Evolutionary conservation across 2,888 invertebrate genomes (phyloP).

Genomic region (Trachelus troglodyta): DNA sequence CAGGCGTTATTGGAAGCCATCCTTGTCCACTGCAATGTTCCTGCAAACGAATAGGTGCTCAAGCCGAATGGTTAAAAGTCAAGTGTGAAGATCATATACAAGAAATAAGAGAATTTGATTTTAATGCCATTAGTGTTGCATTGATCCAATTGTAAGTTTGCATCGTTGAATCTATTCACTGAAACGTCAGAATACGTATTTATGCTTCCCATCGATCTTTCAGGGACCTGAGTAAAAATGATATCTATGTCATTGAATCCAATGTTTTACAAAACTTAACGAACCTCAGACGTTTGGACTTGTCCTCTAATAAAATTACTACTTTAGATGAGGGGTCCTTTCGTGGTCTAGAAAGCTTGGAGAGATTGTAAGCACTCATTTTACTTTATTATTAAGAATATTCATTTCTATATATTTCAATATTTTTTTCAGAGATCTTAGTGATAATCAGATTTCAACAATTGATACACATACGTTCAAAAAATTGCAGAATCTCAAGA

Average conservation of each 20-base stretch:
- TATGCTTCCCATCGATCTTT: constrained; percentile 27
- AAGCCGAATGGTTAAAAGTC: constrained; percentile 72
- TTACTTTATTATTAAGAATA: constrained; percentile 14
- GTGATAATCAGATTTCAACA: constrained; percentile 79
- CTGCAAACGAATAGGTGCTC: constrained; percentile 70
- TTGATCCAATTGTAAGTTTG: constrained; percentile 76
- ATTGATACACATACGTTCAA: constrained; percentile 82
- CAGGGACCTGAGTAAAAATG: constrained; percentile 76
- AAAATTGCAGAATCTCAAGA: constrained; percentile 78
- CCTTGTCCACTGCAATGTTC: constrained; percentile 71
- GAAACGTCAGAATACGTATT: not conserved
- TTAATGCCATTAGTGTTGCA: constrained; percentile 72
- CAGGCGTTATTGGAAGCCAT: constrained; percentile 40
- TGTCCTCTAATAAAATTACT: constrained; percentile 77
- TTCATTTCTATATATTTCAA: constrained; percentile 11
- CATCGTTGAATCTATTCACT: not conserved
- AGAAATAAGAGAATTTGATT: constrained; percentile 72
- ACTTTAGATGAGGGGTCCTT: constrained; percentile 78
- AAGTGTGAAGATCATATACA: constrained; percentile 74
- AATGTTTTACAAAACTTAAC: constrained; percentile 57
- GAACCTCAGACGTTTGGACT: constrained; percentile 71
- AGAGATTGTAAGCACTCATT: constrained; percentile 73
- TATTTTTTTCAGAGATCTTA: constrained; percentile 75
- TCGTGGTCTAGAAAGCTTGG: constrained; percentile 75
- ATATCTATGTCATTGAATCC: constrained; percentile 69